Evolutionary conservation across 1,140 invertebrate species (phyloP), one percentile per base, ranked within the genome.

Genomic region (Ceratosolen fusciceps): DNA sequence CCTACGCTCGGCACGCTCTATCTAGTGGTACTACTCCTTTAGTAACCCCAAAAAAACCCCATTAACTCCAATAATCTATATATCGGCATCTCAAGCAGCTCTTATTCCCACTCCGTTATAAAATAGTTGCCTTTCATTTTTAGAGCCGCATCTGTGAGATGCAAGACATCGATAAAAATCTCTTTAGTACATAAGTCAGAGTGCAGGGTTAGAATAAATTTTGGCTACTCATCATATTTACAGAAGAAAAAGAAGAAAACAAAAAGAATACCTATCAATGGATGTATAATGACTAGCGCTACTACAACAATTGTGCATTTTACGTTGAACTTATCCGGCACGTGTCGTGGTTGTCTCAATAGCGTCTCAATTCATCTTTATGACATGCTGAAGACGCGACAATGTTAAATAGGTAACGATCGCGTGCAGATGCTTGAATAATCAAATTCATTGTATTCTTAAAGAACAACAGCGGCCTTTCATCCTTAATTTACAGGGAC

Each of bases 301-400:
- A 77, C 60, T 49, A 60, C 8, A 49, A 60, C 49, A n/a, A 70
- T 77, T 77, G 75, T 77, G 65, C 65, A 16, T 62, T 58, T 75
- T 67, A 19, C 24, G 74, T 75, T 47, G 58, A 52, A 65, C 47
- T 65, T 75, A 19, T 67, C 24, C 19, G 5, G 37, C 24, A 43
- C n/a, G n/a, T n/a, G n/a, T n/a, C n/a, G n/a, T 58, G 39, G 58
- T 58, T 39, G 67, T 5, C 29, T 0, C 21, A 21, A n/a, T 5
- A 71, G 43, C 49, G 43, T 70, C 67, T 70, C 24, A 29, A 70
- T 70, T 49, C 43, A 29, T 70, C 43, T 31, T 49, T 26, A 56
- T 16, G 24, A 56, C 26, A 26, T 14, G 4, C 10, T 47, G 4
- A 49, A 70, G 43, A 49, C 26, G 26, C 43, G 43, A 70, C 67